A percentile compares a stretch with the other conserved stretches of the same genome.
Conservation (phyloP, 2,113 vertebrate genomes). For the Octodon degus region DNA sequence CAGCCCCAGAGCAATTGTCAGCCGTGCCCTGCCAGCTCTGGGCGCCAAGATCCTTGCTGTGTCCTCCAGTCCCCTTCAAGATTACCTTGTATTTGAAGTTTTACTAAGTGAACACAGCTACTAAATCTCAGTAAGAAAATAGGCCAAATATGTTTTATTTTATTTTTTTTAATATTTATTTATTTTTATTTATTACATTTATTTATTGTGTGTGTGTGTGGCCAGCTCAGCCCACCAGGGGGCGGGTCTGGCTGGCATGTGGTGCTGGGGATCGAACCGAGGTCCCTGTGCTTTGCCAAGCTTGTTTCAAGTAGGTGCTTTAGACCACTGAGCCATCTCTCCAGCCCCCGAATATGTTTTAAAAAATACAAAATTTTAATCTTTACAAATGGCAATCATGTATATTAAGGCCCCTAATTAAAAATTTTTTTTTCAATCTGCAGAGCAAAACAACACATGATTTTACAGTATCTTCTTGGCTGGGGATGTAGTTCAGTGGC, state of each 20-base stretch:
- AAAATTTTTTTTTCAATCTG: neutral
- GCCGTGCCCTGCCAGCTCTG: rapidly evolving
- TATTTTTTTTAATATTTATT: too few relatives aligned
- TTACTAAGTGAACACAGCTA: neutral
- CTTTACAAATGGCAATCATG: neutral
- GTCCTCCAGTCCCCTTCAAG: neutral
- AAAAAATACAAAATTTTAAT: slow-evolving; percentile 80
- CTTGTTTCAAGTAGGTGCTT: too few relatives aligned
- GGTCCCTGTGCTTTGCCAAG: too few relatives aligned
- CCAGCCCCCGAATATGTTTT: neutral
- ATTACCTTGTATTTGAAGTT: too few relatives aligned
- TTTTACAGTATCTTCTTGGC: neutral
- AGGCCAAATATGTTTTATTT: neutral
- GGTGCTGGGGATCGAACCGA: too few relatives aligned
- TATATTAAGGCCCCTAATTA: neutral
- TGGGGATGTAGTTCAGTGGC: too few relatives aligned
- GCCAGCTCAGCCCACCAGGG: too few relatives aligned
- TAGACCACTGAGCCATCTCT: too few relatives aligned
- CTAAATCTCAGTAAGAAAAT: slow-evolving; percentile 6
- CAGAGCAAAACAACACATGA: neutral
- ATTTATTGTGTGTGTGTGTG: too few relatives aligned
- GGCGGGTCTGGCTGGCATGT: too few relatives aligned
- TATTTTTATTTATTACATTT: too few relatives aligned
- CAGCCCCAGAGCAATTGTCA: neutral
- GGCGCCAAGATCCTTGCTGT: rapidly evolving